phyloP scores from a whole-genome alignment of 2,888 invertebrate species.

The Linnaemya tessellans region DNA sequence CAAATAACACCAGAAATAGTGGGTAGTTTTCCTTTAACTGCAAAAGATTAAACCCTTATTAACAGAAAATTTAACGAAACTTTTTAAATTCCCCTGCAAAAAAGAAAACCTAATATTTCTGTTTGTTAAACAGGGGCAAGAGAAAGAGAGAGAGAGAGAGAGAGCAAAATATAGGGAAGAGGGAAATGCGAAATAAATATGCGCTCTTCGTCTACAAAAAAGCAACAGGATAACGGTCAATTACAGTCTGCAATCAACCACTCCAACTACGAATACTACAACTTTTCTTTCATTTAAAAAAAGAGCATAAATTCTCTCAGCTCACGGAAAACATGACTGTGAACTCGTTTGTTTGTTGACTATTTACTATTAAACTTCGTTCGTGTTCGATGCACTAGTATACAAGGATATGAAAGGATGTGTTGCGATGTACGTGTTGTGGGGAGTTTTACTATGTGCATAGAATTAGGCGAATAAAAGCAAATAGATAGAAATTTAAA shows the following conservation, averaged over 20 bases:
- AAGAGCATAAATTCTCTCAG: constrained; percentile 9
- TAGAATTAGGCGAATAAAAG: constrained; percentile 33
- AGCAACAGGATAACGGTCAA: constrained; percentile 58
- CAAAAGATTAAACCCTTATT: constrained; percentile 21
- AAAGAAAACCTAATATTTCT: constrained; percentile 42
- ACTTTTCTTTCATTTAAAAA: neutral
- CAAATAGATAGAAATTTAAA: constrained; percentile 48
- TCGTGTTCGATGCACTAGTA: constrained; percentile 20
- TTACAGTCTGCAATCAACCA: constrained; percentile 23
- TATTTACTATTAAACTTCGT: constrained; percentile 50
- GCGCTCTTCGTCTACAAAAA: constrained; percentile 1
- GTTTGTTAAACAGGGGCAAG: neutral
- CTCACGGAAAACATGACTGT: constrained; percentile 21
- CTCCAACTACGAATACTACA: neutral
- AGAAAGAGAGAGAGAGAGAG: neutral
- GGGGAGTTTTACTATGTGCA: constrained; percentile 35
- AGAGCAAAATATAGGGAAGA: constrained; percentile 9
- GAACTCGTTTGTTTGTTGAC: constrained; percentile 58
- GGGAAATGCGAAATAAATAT: neutral
- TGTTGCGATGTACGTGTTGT: constrained; percentile 13
- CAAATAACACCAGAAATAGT: neutral
- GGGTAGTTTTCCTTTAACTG: neutral
- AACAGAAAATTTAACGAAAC: constrained; percentile 64
- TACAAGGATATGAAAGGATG: neutral
- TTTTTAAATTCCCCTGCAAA: neutral